Evolutionary conservation across 1,140 invertebrate genomes (phyloP).

Genomic region (Apocrypta bakeri): DNA sequence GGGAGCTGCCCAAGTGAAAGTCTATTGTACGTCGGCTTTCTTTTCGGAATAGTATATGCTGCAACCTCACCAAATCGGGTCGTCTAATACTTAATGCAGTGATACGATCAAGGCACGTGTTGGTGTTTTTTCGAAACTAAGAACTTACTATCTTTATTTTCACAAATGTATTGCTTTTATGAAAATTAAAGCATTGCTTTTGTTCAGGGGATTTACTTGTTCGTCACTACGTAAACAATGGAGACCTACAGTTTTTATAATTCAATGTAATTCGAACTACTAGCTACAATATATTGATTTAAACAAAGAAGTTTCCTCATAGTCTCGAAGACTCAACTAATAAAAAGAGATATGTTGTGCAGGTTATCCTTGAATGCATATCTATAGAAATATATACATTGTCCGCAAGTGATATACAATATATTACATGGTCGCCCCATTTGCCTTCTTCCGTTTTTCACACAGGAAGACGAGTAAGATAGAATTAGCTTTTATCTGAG

Average conservation of each 20-base stretch:
- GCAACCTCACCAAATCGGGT: conserved; percentile 17
- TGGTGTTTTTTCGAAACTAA: too few relatives aligned
- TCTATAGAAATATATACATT: neutral
- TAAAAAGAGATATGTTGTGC: too few relatives aligned
- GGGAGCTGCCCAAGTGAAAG: conserved; percentile 36
- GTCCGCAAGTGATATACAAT: conserved; percentile 5
- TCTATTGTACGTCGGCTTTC: conserved; percentile 43
- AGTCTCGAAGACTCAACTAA: too few relatives aligned
- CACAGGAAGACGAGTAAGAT: neutral
- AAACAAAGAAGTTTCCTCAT: too few relatives aligned
- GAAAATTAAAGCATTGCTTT: too few relatives aligned
- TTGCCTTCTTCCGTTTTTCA: conserved; percentile 54
- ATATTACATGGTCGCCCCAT: conserved; percentile 51
- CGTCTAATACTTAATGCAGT: neutral
- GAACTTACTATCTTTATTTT: too few relatives aligned
- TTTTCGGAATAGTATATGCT: conserved; percentile 5
- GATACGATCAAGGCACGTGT: neutral
- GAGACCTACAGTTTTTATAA: too few relatives aligned
- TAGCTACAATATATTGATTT: too few relatives aligned
- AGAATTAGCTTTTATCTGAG: neutral
- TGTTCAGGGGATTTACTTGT: too few relatives aligned
- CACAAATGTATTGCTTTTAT: too few relatives aligned
- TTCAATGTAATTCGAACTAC: too few relatives aligned
- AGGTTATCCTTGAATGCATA: neutral
- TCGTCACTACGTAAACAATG: too few relatives aligned